Conservation (phyloP, 1,140 invertebrate species). For the Artemia franciscana region DNA sequence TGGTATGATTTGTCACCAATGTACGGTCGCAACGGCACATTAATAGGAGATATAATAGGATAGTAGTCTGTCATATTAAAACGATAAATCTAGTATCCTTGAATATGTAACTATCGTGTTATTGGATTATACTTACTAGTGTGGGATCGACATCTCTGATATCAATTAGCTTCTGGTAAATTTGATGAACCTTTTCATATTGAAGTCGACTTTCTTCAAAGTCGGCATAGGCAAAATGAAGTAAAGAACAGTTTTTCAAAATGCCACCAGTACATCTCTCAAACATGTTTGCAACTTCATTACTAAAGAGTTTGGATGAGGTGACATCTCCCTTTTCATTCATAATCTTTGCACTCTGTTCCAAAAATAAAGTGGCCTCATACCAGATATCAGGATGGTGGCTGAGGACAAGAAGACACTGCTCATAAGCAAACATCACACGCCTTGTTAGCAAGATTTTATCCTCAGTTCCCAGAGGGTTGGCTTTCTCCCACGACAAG, state of each 20-base stretch:
- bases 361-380: slow-evolving; percentile 85
- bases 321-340: slow-evolving; percentile 87
- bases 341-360: slow-evolving; percentile 72
- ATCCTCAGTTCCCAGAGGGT: slow-evolving; percentile 87
- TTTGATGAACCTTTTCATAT: slow-evolving; percentile 90
- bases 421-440: slow-evolving; percentile 97
- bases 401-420: slow-evolving; percentile 81
- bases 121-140: slow-evolving; percentile 42
- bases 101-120: too few relatives aligned
- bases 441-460: slow-evolving; percentile 69
- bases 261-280: slow-evolving; percentile 64
- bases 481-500: slow-evolving; percentile 87
- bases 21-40: too few relatives aligned
- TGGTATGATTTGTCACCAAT: too few relatives aligned
- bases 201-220: slow-evolving; percentile 92
- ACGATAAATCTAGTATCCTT: too few relatives aligned
- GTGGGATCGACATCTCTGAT: slow-evolving; percentile 80
- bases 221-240: slow-evolving; percentile 96
- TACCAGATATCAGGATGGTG: slow-evolving; percentile 98
- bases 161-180: slow-evolving; percentile 77
- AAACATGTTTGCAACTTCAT: slow-evolving; percentile 79
- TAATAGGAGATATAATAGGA: too few relatives aligned
- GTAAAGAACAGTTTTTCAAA: slow-evolving; percentile 67
- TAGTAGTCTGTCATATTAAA: too few relatives aligned
- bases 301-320: slow-evolving; percentile 67